phyloP scores from a whole-genome alignment of 92 coral and sea anemone genomes.

The Palythoa grandis region DNA sequence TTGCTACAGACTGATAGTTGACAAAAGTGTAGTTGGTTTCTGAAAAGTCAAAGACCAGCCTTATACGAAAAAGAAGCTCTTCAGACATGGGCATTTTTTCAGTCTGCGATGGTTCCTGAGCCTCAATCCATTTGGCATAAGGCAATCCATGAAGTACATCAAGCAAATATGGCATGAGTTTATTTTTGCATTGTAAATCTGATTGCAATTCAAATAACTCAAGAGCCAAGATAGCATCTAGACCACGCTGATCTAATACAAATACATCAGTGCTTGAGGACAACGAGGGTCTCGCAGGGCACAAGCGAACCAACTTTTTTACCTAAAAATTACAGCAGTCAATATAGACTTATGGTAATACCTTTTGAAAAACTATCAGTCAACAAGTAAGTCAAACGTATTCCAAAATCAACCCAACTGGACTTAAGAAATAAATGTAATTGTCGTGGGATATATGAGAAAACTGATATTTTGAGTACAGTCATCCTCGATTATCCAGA shows the following conservation, averaged over 20 bases:
- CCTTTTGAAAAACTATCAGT: no score
- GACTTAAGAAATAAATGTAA: no score
- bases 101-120: slow-evolving; percentile 56
- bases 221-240: slow-evolving; percentile 89
- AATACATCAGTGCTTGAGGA: slow-evolving; percentile 57
- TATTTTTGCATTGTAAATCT: slow-evolving; percentile 79
- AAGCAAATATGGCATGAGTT: slow-evolving; percentile 89
- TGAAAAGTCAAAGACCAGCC: no score
- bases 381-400: no score
- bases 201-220: slow-evolving; percentile 85
- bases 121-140: slow-evolving; percentile 80
- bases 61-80: no score
- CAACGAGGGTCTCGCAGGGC: slow-evolving; percentile 76
- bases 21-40: no score
- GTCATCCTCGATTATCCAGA: no score
- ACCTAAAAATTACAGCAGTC: slow-evolving; percentile 56
- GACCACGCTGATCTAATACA: slow-evolving; percentile 80
- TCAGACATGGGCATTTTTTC: slow-evolving; percentile 81
- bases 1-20: no score
- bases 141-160: slow-evolving; percentile 84
- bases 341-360: not conserved
- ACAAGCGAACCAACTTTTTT: slow-evolving; percentile 83
- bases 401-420: no score
- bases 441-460: no score
- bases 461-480: no score